These are phyloP conservation scores for Anguilla japonica DNA, from an alignment of 2,113 vertebrate species.

Conservation along the genomic window DNA sequence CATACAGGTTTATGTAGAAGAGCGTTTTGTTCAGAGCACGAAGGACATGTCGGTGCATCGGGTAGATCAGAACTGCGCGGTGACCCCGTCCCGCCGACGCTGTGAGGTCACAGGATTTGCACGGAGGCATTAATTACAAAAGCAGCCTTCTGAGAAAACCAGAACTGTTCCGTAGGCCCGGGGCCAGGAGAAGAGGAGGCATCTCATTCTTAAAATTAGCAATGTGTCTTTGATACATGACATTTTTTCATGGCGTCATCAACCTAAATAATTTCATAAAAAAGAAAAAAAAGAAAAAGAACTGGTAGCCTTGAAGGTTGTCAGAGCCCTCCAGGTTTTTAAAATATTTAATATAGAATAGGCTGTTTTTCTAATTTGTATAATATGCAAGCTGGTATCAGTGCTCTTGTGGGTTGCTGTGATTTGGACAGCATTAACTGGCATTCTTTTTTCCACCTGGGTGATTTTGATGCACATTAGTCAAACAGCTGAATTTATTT, in stretches of 20 bases:
- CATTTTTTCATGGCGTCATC: too few species aligned
- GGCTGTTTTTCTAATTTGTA: too few species aligned
- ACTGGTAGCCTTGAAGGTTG: too few species aligned
- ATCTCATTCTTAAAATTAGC: not conserved
- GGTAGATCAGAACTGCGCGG: not conserved
- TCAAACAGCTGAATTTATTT: not conserved
- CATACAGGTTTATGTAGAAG: not conserved
- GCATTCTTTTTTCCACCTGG: not conserved
- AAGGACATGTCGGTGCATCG: not conserved
- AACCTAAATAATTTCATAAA: too few species aligned
- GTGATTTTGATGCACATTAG: not conserved
- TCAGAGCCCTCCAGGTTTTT: too few species aligned
- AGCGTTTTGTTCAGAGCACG: not conserved
- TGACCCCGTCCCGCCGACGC: not conserved
- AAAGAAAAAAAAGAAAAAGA: too few species aligned
- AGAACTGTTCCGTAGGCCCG: not conserved
- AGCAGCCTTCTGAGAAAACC: not conserved
- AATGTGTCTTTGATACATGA: not conserved
- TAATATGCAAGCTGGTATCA: too few species aligned
- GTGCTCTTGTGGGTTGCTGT: too few species aligned
- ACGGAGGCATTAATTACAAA: not conserved
- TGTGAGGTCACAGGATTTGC: not conserved
- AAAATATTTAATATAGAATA: too few species aligned
- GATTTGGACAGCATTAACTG: too few species aligned
- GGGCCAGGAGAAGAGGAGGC: not conserved